phyloP scores from a whole-genome alignment of 1,140 invertebrate genomes.

The Drepana arcuata region DNA sequence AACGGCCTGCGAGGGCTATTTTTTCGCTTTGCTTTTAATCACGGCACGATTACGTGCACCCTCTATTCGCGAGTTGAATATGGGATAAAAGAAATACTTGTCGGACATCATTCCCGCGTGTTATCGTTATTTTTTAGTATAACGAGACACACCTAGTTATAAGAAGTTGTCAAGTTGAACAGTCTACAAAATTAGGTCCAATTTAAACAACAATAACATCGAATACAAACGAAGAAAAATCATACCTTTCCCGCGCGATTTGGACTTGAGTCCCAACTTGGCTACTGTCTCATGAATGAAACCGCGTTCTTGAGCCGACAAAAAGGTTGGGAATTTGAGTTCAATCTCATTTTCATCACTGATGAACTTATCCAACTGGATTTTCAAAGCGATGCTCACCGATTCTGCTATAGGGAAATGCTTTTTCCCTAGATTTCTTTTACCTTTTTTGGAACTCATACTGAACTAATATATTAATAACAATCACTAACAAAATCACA shows the following conservation, averaged over 20 bases:
- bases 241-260: constrained; percentile 71
- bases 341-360: constrained; percentile 73
- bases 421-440: constrained; percentile 42
- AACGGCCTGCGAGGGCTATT: too few relatives aligned
- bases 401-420: constrained; percentile 62
- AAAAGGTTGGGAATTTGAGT: constrained; percentile 80
- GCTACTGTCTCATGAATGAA: constrained; percentile 81
- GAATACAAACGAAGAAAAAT: constrained; percentile 2
- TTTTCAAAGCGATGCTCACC: constrained; percentile 61
- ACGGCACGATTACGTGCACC: too few relatives aligned
- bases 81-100: too few relatives aligned
- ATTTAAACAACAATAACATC: neutral
- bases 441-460: constrained; percentile 60
- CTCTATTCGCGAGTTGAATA: too few relatives aligned
- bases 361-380: constrained; percentile 76
- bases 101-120: neutral
- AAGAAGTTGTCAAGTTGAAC: neutral
- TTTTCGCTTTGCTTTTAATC: too few relatives aligned
- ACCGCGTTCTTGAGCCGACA: constrained; percentile 82
- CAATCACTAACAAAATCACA: too few relatives aligned
- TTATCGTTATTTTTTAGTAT: neutral
- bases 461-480: constrained; percentile 12
- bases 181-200: neutral
- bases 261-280: constrained; percentile 80
- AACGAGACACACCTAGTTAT: neutral